Evolutionary conservation across 1,140 invertebrate genomes (phyloP).

Genomic region (Drosophila ironensis): DNA sequence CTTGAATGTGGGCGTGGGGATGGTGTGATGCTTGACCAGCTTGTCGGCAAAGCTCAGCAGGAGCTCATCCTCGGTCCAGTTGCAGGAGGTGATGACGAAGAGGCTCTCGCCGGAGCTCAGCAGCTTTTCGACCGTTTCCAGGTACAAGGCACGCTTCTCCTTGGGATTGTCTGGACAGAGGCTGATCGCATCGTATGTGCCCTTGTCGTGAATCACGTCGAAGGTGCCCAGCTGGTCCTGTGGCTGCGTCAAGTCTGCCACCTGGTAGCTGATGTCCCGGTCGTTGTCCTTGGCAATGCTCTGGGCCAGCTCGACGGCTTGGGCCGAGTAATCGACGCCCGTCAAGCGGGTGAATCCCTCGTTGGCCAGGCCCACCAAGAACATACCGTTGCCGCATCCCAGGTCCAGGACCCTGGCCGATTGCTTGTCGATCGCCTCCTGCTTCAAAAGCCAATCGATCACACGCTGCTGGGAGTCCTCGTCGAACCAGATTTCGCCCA

Average conservation of each 20-base stretch:
- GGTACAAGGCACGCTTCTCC: conserved; percentile 86
- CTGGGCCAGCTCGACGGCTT: conserved; percentile 89
- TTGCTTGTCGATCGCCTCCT: conserved; percentile 76
- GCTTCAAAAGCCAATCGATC: conserved; percentile 86
- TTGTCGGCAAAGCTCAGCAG: conserved; percentile 86
- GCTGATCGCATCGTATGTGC: conserved; percentile 96
- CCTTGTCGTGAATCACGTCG: conserved; percentile 92
- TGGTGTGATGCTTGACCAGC: conserved; percentile 85
- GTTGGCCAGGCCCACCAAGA: conserved; percentile 89
- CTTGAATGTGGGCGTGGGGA: conserved; percentile 90
- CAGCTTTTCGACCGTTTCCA: conserved; percentile 84
- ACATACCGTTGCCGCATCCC: conserved; percentile 95
- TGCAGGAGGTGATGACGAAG: conserved; percentile 95
- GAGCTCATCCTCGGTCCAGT: conserved; percentile 95
- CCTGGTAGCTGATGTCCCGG: conserved; percentile 84
- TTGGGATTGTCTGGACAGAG: conserved; percentile 88
- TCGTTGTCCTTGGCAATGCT: conserved; percentile 85
- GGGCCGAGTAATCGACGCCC: conserved; percentile 92
- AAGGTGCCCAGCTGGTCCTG: conserved; percentile 82
- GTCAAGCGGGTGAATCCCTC: conserved; percentile 87
- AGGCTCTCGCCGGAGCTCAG: conserved; percentile 81
- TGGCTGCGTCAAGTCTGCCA: conserved; percentile 69
- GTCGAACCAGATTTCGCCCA: conserved; percentile 97
- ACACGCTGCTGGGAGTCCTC: conserved; percentile 90
- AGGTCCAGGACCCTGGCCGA: conserved; percentile 85